Evolutionary conservation across 2,797 vertebrate genomes (phyloP).

Genomic region (Sebastolobus alascanus): DNA sequence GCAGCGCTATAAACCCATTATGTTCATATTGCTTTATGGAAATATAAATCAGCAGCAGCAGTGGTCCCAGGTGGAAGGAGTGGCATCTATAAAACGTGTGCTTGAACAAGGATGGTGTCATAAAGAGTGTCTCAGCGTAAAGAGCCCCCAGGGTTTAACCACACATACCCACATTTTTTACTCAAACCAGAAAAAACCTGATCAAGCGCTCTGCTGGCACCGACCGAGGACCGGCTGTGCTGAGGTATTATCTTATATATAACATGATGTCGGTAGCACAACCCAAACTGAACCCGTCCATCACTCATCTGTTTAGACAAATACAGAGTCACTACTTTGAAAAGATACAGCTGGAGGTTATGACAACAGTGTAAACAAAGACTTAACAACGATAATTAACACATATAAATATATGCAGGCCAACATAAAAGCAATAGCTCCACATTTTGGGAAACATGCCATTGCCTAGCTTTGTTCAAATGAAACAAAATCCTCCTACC

Average conservation of each 20-base stretch:
- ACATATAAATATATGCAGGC: background rate
- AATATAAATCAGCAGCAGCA: constrained; percentile 70
- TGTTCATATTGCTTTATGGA: constrained; percentile 65
- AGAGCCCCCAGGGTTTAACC: constrained; percentile 29
- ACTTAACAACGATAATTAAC: background rate
- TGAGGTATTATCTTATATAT: constrained; percentile 6
- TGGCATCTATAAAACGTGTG: constrained; percentile 67
- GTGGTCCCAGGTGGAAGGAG: constrained; percentile 44
- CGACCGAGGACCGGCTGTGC: background rate
- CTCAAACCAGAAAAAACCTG: constrained; percentile 38
- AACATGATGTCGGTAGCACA: background rate
- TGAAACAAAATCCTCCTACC: fast-evolving
- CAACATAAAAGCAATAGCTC: background rate
- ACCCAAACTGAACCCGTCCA: background rate
- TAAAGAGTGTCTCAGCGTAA: constrained; percentile 57
- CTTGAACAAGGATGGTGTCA: constrained; percentile 60
- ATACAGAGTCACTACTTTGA: background rate
- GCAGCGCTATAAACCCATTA: constrained; percentile 65
- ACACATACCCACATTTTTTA: constrained; percentile 28
- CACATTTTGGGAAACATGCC: background rate
- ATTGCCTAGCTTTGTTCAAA: no score
- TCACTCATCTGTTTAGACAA: background rate
- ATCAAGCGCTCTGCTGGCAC: constrained; percentile 28
- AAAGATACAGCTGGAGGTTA: background rate
- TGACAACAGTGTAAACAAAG: constrained; percentile 3